Percentiles rank a stretch among this genome's conserved stretches.
Conservation (phyloP, 1,140 invertebrate genomes). For the Olivierus martensii region DNA sequence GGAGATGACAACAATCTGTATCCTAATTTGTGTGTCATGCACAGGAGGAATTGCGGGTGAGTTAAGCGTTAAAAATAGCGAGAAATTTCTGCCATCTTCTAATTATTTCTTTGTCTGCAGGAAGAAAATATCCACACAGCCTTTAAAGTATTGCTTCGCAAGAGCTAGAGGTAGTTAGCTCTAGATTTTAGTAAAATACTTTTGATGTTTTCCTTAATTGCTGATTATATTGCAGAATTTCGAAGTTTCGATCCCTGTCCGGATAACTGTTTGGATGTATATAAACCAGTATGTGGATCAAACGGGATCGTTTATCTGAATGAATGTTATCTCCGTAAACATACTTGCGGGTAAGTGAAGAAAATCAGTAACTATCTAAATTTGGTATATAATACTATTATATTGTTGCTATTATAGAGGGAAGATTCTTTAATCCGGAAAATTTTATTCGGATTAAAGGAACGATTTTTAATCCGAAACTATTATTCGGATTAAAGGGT, state of each 20-base stretch:
- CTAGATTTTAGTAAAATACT: too few species aligned
- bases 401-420: too few species aligned
- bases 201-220: too few species aligned
- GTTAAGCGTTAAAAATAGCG: neutral
- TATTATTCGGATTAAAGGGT: too few species aligned
- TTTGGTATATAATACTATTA: too few species aligned
- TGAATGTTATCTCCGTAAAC: slow-evolving; percentile 79
- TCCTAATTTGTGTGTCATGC: slow-evolving; percentile 43
- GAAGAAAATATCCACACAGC: neutral
- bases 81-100: neutral
- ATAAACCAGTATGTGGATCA: slow-evolving; percentile 78
- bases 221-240: neutral
- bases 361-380: too few species aligned
- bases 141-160: neutral
- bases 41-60: slow-evolving; percentile 30
- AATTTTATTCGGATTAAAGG: too few species aligned
- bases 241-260: slow-evolving; percentile 11
- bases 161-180: neutral
- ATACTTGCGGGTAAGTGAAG: slow-evolving; percentile 61
- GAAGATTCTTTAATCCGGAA: too few species aligned
- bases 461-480: too few species aligned
- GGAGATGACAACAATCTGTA: slow-evolving; percentile 78
- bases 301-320: slow-evolving; percentile 87
- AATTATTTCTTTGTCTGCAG: neutral
- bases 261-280: slow-evolving; percentile 9